phyloP scores from a whole-genome alignment of 2,888 invertebrate genomes.

The Dicyrtoma fusca region DNA sequence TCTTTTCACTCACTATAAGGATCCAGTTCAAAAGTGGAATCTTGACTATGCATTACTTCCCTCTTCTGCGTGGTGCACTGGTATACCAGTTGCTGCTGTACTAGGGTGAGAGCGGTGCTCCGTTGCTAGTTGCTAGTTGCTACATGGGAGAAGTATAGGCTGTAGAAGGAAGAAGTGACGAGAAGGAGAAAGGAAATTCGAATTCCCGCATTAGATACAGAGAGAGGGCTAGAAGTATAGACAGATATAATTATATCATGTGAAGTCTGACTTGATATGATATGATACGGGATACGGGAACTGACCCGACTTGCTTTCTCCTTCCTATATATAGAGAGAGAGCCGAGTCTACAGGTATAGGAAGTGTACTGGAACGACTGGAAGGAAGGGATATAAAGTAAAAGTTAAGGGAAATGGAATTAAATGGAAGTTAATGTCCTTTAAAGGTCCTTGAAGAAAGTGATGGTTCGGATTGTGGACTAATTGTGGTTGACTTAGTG shows the following conservation, averaged over 20 bases:
- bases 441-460: background rate
- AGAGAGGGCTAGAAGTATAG: background rate
- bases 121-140: no score
- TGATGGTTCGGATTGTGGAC: background rate
- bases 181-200: no score
- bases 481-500: background rate
- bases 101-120: no score
- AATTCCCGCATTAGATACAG: constrained; percentile 5
- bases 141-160: no score
- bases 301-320: constrained; percentile 6
- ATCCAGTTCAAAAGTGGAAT: no score
- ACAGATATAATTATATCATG: no score
- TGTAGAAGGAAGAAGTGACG: no score
- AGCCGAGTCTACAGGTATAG: background rate
- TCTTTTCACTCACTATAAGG: no score
- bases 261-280: constrained; percentile 5
- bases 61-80: no score
- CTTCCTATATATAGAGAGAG: background rate
- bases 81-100: no score
- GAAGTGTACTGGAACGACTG: background rate
- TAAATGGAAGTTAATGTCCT: background rate
- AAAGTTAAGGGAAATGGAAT: constrained; percentile 2
- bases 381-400: background rate
- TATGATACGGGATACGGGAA: background rate
- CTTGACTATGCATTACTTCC: no score